Conservation (phyloP, 2,113 vertebrate genomes). For the Hypanus sabinus region DNA sequence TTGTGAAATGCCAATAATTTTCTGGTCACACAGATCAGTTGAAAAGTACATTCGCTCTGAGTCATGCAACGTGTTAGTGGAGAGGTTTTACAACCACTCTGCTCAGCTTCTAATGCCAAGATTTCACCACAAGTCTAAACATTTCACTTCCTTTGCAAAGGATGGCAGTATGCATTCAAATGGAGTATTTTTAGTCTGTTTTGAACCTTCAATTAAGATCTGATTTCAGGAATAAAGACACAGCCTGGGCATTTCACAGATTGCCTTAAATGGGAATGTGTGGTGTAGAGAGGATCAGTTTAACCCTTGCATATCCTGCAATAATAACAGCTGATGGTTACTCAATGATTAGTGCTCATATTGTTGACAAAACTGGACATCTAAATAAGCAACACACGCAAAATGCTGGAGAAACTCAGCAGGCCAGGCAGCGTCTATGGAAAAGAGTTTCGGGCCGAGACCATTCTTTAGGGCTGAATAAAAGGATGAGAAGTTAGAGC, state of each 20-base stretch:
- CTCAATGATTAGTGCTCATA: neutral
- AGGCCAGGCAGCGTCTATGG: no score
- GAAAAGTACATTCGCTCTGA: neutral
- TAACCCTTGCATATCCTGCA: neutral
- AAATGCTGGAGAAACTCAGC: no score
- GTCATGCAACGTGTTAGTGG: neutral
- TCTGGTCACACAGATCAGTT: neutral
- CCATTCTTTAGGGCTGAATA: no score
- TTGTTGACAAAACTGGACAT: neutral
- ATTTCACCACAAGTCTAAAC: neutral
- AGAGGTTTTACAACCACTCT: neutral
- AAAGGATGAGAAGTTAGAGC: no score
- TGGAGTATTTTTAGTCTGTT: neutral
- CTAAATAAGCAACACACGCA: neutral
- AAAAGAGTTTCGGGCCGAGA: no score
- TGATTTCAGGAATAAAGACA: neutral
- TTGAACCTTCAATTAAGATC: neutral
- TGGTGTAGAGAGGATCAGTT: neutral
- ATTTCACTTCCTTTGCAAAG: neutral
- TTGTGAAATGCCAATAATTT: neutral
- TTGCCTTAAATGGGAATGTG: neutral
- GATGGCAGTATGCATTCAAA: neutral
- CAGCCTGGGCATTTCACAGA: neutral
- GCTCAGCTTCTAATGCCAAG: no score
- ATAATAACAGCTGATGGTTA: neutral